Evolutionary conservation across 1,140 invertebrate species (phyloP), one percentile per base, ranked within the genome.

Genomic region (Saxidomus purpurata): DNA sequence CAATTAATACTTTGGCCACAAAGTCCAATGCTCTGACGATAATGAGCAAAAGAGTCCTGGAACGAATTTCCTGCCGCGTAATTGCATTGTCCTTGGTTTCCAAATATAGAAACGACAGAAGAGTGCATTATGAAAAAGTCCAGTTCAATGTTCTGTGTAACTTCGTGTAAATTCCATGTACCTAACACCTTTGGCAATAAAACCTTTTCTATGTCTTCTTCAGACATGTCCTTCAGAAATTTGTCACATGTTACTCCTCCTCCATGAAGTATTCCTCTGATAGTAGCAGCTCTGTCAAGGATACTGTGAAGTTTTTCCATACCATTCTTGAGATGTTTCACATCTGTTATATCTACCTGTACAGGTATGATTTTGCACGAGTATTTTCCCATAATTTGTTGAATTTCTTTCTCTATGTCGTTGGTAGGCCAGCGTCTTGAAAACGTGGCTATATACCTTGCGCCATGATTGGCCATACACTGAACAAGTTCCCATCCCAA

Each of bases 101-200:
- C 91, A 28, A 92, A 59, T 11, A 91, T 67, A 8, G 91, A 90
- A 43, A 89, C 89, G 4, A 92, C 81, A 22, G 91, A 93, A 25
- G 92, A 93, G 36, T 92, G 91, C 90, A 93, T 80, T 9, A 93
- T 87, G 76, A 93, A 93, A 63, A 90, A 93, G 76, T 92, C 92
- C 22, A 93, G 88, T 4, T 43, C 38, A n/a, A 90, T 52, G n/a
- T 91, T 38, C 47, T 89, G 47, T 2, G 92, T 91, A 0, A 90
- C 47, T 17, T 86, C 6, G 67, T 94, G 93, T 9, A 94, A 82
- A 82, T 94, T 94, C 92, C 91, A 94, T 1, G 91, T 85, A 17
- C 93, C 93, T 22, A 91, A 69, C 31, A 94, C 87, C 52, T 94
- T 94, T 25, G 93, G 93, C n/a, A 84, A 40, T 17, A 91, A 36